Base-by-base conservation (phyloP, 30 jellyfish, hydroid and myxozoan genomes). In the Aurelia sp. region DNA sequence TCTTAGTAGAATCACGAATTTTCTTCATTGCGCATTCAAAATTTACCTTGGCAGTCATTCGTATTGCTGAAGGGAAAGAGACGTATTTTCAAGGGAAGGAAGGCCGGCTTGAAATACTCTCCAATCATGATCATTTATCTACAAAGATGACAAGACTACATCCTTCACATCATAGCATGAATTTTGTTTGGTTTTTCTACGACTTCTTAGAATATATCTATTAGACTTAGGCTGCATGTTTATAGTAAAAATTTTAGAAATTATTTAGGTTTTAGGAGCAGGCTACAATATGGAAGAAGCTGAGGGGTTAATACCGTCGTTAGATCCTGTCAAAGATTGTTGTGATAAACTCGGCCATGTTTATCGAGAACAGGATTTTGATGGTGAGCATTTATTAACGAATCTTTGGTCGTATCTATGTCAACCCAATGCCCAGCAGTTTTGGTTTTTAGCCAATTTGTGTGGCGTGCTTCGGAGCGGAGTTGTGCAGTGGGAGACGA, bases 121-220 rank as follows among this genome's bases (percentile, higher is more conserved):
- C 13, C 20, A 60, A 35, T 35, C 60, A 76, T 76, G 87, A 76
- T 5, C 78, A 8, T 50, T 33, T 15, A 48, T 27, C 68, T 55
- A 61, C 72, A 62, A 92, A 74, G 72, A 92, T 92, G 98, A 88
- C 58, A 81, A 84, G 95, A 70, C 63, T 83, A 55, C 98, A 92
- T 67, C 98, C 98, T 17, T 92, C 98, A 22, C 98, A 92, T 72
- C 98, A 92, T 79, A 83, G 85, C 59, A 90, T 87, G 27, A 81
- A 87, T 51, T 92, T 80, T 71, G 86, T 92, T 78, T 92, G 98
- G 98, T 92, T 92, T 90, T 92, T 92, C 87, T 92, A 92, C 64
- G 98, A 87, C 69, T 92, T 87, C 64, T 84, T 76, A 77, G 98
- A 92, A 88, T 60, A 58, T 27, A 19, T 44, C 44, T 40, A 19